phyloP scores from a whole-genome alignment of 23 tunicate genomes.

The Diplosoma virens region DNA sequence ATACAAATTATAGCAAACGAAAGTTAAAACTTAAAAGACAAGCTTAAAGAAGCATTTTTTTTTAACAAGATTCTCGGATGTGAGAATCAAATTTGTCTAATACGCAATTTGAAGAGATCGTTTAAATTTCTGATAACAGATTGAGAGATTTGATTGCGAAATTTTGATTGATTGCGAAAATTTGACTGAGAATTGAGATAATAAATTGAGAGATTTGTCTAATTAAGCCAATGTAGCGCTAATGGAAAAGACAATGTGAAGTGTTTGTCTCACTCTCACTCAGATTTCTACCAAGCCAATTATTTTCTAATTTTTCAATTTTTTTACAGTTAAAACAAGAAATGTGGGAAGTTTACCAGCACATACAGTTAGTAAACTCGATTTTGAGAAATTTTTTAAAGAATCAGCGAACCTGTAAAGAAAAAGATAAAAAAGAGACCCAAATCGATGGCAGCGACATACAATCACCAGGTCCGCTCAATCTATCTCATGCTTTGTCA shows the following conservation, averaged over 20 bases:
- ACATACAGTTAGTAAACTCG: slow-evolving; percentile 17
- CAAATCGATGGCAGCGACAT: slow-evolving; percentile 5
- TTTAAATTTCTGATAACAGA: not conserved
- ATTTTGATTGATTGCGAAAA: not conserved
- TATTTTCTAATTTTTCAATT: not conserved
- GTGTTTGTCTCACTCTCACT: too few relatives aligned
- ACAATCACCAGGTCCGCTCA: slow-evolving; percentile 20
- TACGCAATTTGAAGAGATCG: slow-evolving; percentile 43
- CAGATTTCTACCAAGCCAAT: not conserved
- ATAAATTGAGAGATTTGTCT: too few relatives aligned
- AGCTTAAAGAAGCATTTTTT: too few relatives aligned
- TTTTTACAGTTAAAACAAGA: slow-evolving; percentile 55
- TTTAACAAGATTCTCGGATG: too few relatives aligned
- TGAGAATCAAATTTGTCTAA: too few relatives aligned
- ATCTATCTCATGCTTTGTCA: slow-evolving; percentile 19
- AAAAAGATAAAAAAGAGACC: not conserved
- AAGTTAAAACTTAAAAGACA: too few relatives aligned
- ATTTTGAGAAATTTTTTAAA: slow-evolving; percentile 13
- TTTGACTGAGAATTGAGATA: not conserved
- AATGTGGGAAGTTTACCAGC: slow-evolving; percentile 55
- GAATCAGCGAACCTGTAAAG: not conserved
- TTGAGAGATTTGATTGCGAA: not conserved
- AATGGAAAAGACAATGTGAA: too few relatives aligned
- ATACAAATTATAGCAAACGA: too few relatives aligned
- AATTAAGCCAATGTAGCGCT: too few relatives aligned